Evolutionary conservation across 2,888 invertebrate genomes (phyloP).

Genomic region (Peribatodes rhomboidaria): DNA sequence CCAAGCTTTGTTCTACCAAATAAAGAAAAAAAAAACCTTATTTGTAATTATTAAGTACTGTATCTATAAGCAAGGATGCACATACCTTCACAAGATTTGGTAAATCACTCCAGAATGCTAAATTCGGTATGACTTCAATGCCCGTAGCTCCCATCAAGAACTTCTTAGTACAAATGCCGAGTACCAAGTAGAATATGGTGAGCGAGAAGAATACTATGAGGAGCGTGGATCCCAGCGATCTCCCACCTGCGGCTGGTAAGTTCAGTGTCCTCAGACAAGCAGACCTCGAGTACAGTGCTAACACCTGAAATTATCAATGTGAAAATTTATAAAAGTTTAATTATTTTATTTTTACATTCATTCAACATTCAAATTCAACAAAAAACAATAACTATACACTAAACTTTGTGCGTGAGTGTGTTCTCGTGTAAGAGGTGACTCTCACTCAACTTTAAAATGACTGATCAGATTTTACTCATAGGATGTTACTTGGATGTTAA

Average conservation of each 20-base stretch:
- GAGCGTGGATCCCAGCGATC: conserved; percentile 89
- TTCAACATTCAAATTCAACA: no score
- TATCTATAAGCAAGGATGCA: no score
- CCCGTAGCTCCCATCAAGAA: conserved; percentile 91
- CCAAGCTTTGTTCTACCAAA: no score
- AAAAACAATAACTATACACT: no score
- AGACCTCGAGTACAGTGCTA: conserved; percentile 81
- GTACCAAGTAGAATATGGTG: conserved; percentile 87
- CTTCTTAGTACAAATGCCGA: conserved; percentile 89
- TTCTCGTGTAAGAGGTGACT: not conserved
- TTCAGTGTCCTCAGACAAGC: conserved; percentile 78
- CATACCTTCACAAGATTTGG: conserved; percentile 89
- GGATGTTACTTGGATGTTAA: no score
- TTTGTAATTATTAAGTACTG: no score
- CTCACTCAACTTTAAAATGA: no score
- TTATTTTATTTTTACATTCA: no score
- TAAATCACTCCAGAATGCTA: conserved; percentile 90
- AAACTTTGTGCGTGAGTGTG: not conserved
- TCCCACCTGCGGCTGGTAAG: conserved; percentile 52
- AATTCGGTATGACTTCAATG: conserved; percentile 90
- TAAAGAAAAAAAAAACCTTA: no score
- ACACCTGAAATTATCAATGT: conserved; percentile 69
- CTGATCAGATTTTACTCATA: no score
- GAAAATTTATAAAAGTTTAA: not conserved
- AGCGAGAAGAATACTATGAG: conserved; percentile 88